A percentile compares a stretch with the other conserved stretches of the same genome.
phyloP scores from a whole-genome alignment of 2,113 vertebrate species.

The Connochaetes taurinus region DNA sequence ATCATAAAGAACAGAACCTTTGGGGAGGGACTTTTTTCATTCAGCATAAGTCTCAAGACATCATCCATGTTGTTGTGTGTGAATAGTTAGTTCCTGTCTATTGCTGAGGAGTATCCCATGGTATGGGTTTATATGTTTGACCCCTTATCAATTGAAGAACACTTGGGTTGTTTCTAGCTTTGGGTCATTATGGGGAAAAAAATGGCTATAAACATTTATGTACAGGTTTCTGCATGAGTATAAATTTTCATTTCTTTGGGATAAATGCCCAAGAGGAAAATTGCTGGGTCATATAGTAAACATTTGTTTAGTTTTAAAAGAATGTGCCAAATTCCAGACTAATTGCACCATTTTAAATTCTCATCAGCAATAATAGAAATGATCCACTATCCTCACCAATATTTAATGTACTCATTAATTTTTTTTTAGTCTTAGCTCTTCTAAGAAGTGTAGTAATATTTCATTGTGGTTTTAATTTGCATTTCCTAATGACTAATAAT shows the following conservation, averaged over 20 bases:
- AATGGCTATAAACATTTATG: neutral
- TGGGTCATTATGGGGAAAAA: neutral
- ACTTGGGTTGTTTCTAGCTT: neutral
- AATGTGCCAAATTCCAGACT: neutral
- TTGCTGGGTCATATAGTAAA: neutral
- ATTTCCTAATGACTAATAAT: neutral
- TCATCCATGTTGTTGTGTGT: neutral
- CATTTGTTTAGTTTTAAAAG: neutral
- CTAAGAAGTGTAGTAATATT: neutral
- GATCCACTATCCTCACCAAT: neutral
- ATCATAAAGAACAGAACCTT: neutral
- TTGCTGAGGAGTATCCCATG: neutral
- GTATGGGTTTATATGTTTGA: neutral
- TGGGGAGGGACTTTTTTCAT: neutral
- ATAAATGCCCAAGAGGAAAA: neutral
- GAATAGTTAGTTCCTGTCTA: neutral
- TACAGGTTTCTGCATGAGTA: neutral
- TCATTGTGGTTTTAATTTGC: neutral
- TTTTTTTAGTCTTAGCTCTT: neutral
- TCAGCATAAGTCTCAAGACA: neutral
- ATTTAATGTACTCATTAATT: neutral
- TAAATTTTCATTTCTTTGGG: neutral
- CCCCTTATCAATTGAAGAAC: neutral
- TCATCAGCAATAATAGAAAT: neutral
- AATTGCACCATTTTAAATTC: neutral